These are phyloP conservation scores for Leuciscus waleckii DNA, from an alignment of 2,797 vertebrate genomes.

Conservation along the genomic window DNA sequence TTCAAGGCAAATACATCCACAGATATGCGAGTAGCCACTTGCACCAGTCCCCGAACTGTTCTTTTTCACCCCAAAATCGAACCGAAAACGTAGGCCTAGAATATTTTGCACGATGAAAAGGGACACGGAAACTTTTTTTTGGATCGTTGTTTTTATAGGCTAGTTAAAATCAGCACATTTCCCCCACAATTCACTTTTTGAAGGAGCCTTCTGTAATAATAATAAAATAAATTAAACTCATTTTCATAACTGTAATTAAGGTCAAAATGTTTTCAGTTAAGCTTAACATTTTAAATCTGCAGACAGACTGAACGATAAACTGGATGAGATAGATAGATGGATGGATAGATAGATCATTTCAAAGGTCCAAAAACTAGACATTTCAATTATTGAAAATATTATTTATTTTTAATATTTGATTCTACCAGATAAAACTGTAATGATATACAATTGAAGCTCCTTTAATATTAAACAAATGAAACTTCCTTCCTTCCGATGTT, in stretches of 20 bases:
- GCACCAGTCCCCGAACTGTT: not conserved
- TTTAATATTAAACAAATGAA: not conserved
- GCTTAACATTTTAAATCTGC: not conserved
- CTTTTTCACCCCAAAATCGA: not conserved
- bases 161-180: not conserved
- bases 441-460: not conserved
- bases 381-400: too few species aligned
- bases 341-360: not conserved
- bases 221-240: too few species aligned
- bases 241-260: too few species aligned
- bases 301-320: not conserved
- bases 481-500: not conserved
- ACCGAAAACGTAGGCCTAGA: not conserved
- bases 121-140: not conserved
- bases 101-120: not conserved
- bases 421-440: not conserved
- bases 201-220: not conserved
- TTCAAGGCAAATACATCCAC: conserved; percentile 20
- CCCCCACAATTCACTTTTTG: not conserved
- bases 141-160: not conserved
- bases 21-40: not conserved
- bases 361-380: too few species aligned
- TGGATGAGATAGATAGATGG: not conserved
- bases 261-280: not conserved
- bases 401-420: not conserved